Evolutionary conservation across 2,797 vertebrate genomes (phyloP).

Genomic region (Ciconia nigra): DNA sequence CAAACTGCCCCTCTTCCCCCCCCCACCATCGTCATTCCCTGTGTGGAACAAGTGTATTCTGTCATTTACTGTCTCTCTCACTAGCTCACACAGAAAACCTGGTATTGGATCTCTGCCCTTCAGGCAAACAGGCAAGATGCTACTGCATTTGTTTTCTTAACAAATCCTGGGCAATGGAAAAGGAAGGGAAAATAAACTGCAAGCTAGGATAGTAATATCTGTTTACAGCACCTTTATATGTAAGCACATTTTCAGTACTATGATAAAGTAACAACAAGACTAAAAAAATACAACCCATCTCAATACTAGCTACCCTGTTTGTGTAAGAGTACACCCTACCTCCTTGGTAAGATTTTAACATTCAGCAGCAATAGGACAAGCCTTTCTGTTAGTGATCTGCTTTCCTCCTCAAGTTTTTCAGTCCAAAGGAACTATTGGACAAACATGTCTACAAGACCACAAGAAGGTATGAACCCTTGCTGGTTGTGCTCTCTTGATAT

Average conservation of each 20-base stretch:
- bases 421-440: not conserved
- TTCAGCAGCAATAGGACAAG: not conserved
- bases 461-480: not conserved
- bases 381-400: not conserved
- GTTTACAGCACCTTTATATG: not conserved
- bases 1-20: not conserved
- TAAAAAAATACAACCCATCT: not conserved
- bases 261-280: not conserved
- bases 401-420: not conserved
- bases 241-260: not conserved
- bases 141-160: not conserved
- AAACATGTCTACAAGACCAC: not conserved
- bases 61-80: not conserved
- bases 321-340: not conserved
- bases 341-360: not conserved
- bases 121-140: not conserved
- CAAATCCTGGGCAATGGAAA: not conserved
- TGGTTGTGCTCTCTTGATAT: not conserved
- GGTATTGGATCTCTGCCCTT: not conserved
- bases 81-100: not conserved
- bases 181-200: not conserved
- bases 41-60: not conserved
- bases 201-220: not conserved
- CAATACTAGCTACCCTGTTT: not conserved
- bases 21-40: not conserved